Evolutionary conservation across 2,888 invertebrate species (phyloP).

Genomic region (Nemapogon koenigi): DNA sequence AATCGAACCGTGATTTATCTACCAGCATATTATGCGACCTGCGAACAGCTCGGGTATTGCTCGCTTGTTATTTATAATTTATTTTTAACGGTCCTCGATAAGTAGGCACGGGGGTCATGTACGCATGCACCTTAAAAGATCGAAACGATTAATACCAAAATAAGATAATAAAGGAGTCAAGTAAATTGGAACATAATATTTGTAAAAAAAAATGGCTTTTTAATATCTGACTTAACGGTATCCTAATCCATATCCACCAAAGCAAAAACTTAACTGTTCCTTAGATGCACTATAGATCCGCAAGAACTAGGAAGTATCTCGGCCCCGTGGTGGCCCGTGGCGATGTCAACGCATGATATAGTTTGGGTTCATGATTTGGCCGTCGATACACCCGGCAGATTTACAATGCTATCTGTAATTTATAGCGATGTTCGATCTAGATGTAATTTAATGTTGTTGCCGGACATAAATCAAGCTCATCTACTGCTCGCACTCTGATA

Average conservation of each 20-base stretch:
- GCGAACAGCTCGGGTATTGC: conserved; percentile 60
- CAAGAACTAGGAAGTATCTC: no score
- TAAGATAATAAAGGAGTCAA: conserved; percentile 1
- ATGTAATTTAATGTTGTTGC: conserved; percentile 62
- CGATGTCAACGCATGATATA: conserved; percentile 40
- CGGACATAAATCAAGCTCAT: conserved; percentile 56
- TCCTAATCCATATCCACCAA: no score
- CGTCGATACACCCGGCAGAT: conserved; percentile 54
- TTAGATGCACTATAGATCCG: no score
- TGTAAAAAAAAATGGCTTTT: no score
- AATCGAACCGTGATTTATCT: conserved; percentile 49
- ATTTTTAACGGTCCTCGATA: conserved; percentile 61
- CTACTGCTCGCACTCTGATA: conserved; percentile 36
- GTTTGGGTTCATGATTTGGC: conserved; percentile 51
- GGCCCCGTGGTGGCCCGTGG: conserved; percentile 19
- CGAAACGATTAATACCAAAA: conserved; percentile 9
- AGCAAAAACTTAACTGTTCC: no score
- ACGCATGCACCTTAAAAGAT: conserved; percentile 7
- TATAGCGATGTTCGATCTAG: conserved; percentile 60
- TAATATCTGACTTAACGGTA: no score
- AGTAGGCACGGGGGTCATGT: conserved; percentile 27
- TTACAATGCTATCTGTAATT: conserved; percentile 57
- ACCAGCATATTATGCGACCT: conserved; percentile 54
- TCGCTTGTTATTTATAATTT: conserved; percentile 64
- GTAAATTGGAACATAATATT: no score